These are phyloP conservation scores for Cephus cinctus DNA, from an alignment of 1,140 invertebrate species.

Conservation along the genomic window DNA sequence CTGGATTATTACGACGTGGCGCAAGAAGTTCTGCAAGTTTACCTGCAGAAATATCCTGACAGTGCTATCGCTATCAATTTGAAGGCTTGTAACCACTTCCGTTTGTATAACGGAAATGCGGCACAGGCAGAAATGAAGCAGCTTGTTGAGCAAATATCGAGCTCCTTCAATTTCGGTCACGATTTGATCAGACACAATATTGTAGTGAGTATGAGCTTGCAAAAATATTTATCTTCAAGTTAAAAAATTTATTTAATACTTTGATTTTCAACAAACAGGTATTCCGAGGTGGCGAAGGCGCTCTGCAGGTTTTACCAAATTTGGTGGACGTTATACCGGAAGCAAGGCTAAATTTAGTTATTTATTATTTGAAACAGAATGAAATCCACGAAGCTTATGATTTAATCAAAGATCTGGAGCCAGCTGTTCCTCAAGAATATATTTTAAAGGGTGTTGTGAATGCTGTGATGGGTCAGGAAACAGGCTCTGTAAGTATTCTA, in stretches of 20 bases:
- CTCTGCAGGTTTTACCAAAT: slow-evolving; percentile 85
- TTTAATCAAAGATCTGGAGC: slow-evolving; percentile 89
- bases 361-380: slow-evolving; percentile 90
- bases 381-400: slow-evolving; percentile 88
- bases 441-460: slow-evolving; percentile 96
- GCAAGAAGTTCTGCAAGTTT: slow-evolving; percentile 92
- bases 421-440: slow-evolving; percentile 92
- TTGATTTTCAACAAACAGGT: slow-evolving; percentile 59
- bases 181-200: slow-evolving; percentile 95
- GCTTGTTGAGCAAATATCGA: slow-evolving; percentile 73
- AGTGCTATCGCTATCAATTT: slow-evolving; percentile 95
- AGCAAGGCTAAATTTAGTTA: slow-evolving; percentile 93
- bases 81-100: slow-evolving; percentile 87
- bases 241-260: background rate
- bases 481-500: slow-evolving; percentile 72
- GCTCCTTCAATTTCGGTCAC: slow-evolving; percentile 83
- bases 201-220: slow-evolving; percentile 61
- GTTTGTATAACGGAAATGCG: slow-evolving; percentile 91
- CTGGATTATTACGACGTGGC: slow-evolving; percentile 90
- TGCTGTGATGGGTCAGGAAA: slow-evolving; percentile 89
- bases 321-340: slow-evolving; percentile 95
- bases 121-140: slow-evolving; percentile 86
- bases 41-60: slow-evolving; percentile 89
- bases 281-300: slow-evolving; percentile 92
- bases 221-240: background rate